Evolutionary conservation across 2,888 invertebrate species (phyloP), one percentile per base, ranked within the genome.

Genomic region (Allolobophora icterica): DNA sequence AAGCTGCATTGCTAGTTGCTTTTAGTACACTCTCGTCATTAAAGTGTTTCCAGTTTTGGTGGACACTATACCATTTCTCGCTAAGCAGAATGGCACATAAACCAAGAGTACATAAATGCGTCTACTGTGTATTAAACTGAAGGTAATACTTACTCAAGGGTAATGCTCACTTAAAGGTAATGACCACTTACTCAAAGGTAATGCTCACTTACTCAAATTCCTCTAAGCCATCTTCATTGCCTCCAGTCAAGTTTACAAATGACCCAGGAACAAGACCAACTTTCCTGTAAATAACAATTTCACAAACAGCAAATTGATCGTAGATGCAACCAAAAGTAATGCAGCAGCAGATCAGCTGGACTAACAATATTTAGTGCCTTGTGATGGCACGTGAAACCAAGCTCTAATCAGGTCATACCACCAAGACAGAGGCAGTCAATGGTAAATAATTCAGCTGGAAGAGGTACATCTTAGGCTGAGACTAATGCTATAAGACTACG

Each of bases 131-230:
- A 24, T 24, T 52, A 24, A 24, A 52, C 52, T 24, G 24, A 21
- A 52, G 24, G 52, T 52, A 71, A 71, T 71, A 97, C 98, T 97
- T 96, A 98, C 98, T 98, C 98, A 96, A 98, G n/a, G n/a, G n/a
- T 52, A 71, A 71, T 71, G n/a, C 30, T n/a, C 91, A 97, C 98
- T 97, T 96, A 98, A n/a, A n/a, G n/a, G n/a, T 52, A 71, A 71
- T 71, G n/a, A 5, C 8, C 91, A 97, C 98, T 97, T 96, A 98
- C 98, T 98, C 98, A 96, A n/a, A n/a, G n/a, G n/a, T 52, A 71
- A 71, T 71, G n/a, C 30, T n/a, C 91, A 97, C 98, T 97, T 96
- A 98, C 98, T 98, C 98, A 96, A 98, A 98, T 96, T 98, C 97
- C 95, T 98, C 98, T 93, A 99, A 96, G 93, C 98, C 98, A 95